Evolutionary conservation across 2,113 vertebrate genomes (phyloP), one percentile per base, ranked within the genome.

Genomic region (Thryonomys swinderianus): DNA sequence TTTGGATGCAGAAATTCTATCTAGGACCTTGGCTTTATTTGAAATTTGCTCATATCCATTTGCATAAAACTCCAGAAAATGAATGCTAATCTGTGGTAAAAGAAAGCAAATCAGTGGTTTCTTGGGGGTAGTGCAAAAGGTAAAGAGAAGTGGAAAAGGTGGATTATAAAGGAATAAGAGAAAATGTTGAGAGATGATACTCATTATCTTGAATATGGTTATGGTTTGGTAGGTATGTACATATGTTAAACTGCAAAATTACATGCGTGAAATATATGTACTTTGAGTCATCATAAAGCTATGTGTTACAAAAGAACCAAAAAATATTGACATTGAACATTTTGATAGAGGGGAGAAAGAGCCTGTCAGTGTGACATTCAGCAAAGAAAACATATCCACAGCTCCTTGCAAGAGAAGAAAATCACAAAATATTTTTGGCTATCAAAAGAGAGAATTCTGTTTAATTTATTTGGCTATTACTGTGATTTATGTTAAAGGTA

Each of bases 201-300:
- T 95, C 18, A 64, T 93, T 90, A 62, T 40, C 37, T 78, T 90
- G 37, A 90, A 48, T 93, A 25, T 93, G 74, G 30, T 82, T 32
- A 67, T 78, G 8, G n/a, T 71, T 90, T 93, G 64, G 81, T 27
- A 85, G 11, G n/a, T n/a, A 81, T 73, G 45, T 20, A 61, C 25
- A 25, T 3, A 67, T 71, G 37, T 87, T 14, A 82, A 86, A 76
- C 45, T 74, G 42, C 69, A 48, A 74, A 30, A 13, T 48, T 82
- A 14, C 3, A 40, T 23, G 71, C 5, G 42, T 90, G 53, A 95
- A 91, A 53, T 93, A 74, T 80, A 37, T 87, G 55, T 51, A 81
- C 18, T 66, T 92, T 95, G 74, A 48, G 45, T 85, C 55, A 55
- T 91, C n/a, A 82, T 85, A 64, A 37, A 86, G 30, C n/a, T 95